These are phyloP conservation scores for Danaus chrysippus DNA, from an alignment of 2,888 invertebrate species.

Conservation along the genomic window DNA sequence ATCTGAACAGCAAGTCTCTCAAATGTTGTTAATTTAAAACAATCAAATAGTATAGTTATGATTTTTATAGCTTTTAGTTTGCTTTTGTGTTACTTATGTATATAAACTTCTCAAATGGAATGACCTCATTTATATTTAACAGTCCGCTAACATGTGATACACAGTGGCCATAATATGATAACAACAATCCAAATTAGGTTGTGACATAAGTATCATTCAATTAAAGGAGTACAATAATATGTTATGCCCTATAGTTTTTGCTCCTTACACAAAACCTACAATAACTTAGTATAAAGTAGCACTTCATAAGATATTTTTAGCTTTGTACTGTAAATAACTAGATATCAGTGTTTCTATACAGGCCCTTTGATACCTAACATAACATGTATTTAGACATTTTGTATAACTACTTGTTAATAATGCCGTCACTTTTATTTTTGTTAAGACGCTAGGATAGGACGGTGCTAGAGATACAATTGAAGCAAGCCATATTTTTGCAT, in stretches of 20 bases:
- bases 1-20: no score
- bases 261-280: constrained; percentile 24
- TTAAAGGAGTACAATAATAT: constrained; percentile 3
- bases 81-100: neutral
- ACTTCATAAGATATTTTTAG: constrained; percentile 57
- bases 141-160: constrained; percentile 62
- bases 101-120: neutral
- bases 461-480: constrained; percentile 55
- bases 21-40: no score
- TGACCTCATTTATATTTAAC: constrained; percentile 17
- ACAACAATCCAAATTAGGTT: constrained; percentile 24
- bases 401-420: constrained; percentile 50
- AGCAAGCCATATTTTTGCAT: constrained; percentile 33
- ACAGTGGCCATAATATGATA: constrained; percentile 60
- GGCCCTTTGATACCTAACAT: constrained; percentile 64
- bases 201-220: constrained; percentile 2
- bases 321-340: constrained; percentile 72
- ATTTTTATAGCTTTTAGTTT: neutral
- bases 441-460: constrained; percentile 45
- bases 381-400: constrained; percentile 62
- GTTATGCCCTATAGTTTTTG: neutral
- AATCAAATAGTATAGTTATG: no score
- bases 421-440: constrained; percentile 42
- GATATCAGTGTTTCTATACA: constrained; percentile 67
- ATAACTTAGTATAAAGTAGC: constrained; percentile 45